Percentiles rank a stretch among this genome's conserved stretches.
Evolutionary conservation across 2,888 invertebrate species (phyloP).

Genomic region (Thyatira batis): DNA sequence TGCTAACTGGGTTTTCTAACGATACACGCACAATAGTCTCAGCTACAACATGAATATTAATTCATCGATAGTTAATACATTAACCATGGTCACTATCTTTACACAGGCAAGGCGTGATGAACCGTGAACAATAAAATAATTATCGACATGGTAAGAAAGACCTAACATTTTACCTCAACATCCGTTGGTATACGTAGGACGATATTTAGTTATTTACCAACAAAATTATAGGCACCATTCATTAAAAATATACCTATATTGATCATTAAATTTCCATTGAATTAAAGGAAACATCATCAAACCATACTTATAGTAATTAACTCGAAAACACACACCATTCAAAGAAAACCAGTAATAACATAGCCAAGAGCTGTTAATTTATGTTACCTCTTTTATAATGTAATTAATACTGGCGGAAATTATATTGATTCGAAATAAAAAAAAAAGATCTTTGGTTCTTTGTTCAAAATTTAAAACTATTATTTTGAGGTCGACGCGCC

Average conservation of each 20-base stretch:
- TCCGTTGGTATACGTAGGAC: too few species aligned
- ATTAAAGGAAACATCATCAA: conserved; percentile 24
- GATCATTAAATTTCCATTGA: background rate
- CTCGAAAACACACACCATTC: conserved; percentile 44
- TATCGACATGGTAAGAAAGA: conserved; percentile 18
- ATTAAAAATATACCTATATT: background rate
- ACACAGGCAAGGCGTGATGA: conserved; percentile 61
- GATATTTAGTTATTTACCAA: too few species aligned
- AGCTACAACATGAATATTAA: conserved; percentile 70
- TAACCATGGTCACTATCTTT: conserved; percentile 69
- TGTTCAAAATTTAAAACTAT: conserved; percentile 55
- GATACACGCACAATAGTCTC: conserved; percentile 51
- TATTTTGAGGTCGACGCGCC: conserved; percentile 62
- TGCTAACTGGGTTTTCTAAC: conserved; percentile 24
- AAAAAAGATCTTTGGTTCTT: conserved; percentile 53
- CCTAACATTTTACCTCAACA: background rate
- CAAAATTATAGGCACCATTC: background rate
- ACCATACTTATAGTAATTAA: conserved; percentile 33
- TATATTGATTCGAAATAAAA: conserved; percentile 10
- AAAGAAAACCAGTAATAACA: conserved; percentile 59
- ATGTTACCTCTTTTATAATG: conserved; percentile 45
- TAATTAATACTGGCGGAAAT: conserved; percentile 53
- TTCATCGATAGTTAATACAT: conserved; percentile 66
- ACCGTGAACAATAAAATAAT: conserved; percentile 69
- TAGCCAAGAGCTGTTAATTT: conserved; percentile 61